phyloP scores from a whole-genome alignment of 2,113 vertebrate species.

The Lontra canadensis region DNA sequence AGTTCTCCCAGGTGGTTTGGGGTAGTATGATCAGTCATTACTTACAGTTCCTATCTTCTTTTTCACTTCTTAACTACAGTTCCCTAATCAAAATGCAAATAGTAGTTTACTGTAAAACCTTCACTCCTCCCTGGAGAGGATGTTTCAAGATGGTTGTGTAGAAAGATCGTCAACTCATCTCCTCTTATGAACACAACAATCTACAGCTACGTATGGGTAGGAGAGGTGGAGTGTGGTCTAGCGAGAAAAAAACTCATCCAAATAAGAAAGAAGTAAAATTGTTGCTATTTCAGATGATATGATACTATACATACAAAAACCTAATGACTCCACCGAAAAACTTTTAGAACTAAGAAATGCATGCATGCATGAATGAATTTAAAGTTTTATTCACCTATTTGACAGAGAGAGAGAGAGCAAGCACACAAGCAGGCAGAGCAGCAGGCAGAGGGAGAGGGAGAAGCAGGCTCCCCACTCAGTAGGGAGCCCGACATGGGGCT shows the following conservation, averaged over 20 bases:
- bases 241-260: not conserved
- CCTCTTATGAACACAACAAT: not conserved
- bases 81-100: constrained; percentile 20
- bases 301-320: not conserved
- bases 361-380: no score
- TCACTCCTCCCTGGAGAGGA: not conserved
- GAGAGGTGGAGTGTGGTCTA: not conserved
- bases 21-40: not conserved
- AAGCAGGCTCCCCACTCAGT: no score
- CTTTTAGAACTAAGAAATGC: not conserved
- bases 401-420: no score
- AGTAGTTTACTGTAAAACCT: constrained; percentile 34
- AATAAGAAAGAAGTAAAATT: not conserved
- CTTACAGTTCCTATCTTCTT: not conserved
- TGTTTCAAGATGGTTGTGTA: not conserved
- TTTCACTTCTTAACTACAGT: constrained; percentile 19
- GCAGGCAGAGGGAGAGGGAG: no score
- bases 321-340: not conserved
- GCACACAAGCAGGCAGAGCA: no score
- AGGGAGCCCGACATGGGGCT: no score
- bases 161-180: not conserved
- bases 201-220: not conserved
- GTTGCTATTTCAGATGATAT: not conserved
- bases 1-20: not conserved
- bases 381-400: no score